Percentiles rank a stretch among this genome's conserved stretches.
Conservation (phyloP, 2,113 vertebrate genomes). For the Aythya baeri region DNA sequence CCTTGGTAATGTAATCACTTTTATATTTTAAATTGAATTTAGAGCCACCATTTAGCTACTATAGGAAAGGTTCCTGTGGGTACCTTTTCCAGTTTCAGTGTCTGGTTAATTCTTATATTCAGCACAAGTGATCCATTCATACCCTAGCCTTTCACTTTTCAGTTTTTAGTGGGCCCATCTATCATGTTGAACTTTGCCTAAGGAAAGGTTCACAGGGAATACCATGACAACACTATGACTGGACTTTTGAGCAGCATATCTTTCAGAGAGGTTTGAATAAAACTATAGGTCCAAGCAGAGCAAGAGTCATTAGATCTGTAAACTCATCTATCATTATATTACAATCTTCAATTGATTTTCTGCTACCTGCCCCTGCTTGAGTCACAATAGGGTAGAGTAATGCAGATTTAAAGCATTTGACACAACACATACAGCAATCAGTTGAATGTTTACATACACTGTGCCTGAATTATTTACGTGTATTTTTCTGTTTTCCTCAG, state of each 20-base stretch:
- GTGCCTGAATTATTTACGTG: background rate
- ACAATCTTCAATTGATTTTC: constrained; percentile 30
- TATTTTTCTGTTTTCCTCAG: background rate
- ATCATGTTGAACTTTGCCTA: constrained; percentile 44
- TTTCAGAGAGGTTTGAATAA: constrained; percentile 55
- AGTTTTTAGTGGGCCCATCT: constrained; percentile 48
- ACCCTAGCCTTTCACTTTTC: constrained; percentile 34
- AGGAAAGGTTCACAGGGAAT: constrained; percentile 39
- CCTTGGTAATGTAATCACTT: constrained; percentile 36
- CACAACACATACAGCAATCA: background rate
- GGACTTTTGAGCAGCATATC: constrained; percentile 55
- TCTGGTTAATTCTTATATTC: constrained; percentile 42
- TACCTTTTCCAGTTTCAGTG: background rate
- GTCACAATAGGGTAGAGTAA: background rate
- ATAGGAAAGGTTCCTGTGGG: background rate
- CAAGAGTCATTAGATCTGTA: constrained; percentile 16
- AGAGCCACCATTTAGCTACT: background rate
- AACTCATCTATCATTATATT: constrained; percentile 7
- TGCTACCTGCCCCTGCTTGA: background rate
- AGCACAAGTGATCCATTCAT: constrained; percentile 4
- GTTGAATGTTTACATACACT: background rate
- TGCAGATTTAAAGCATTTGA: background rate
- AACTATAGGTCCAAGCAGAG: constrained; percentile 22
- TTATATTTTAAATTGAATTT: background rate
- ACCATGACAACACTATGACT: constrained; percentile 33